Evolutionary conservation across 2,888 invertebrate genomes (phyloP), one percentile per base, ranked within the genome.

Genomic region (Drosophila nigricruria): DNA sequence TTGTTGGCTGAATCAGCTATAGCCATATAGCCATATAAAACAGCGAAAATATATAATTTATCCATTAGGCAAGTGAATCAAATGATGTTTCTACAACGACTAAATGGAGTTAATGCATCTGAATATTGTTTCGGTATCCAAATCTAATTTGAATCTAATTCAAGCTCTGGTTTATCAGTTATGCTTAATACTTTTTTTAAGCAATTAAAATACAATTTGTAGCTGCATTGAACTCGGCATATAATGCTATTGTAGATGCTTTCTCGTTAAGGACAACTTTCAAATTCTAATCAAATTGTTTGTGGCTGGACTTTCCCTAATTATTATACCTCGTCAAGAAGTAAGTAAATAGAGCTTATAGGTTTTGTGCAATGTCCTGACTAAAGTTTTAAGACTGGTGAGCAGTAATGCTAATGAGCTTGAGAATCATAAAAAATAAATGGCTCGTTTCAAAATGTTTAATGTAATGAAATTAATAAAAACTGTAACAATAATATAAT

Each of bases 21-120:
- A 30, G 27, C 12, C 30, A n/a, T 16, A 43, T 14, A 23, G 32
- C 16, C 30, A n/a, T 16, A 43, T 14, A 23, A 27, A 12, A 25
- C 1, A 9, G 12, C 10, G 3, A 25, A 59, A 38, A 59, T 18
- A 18, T n/a, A 27, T 4, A 54, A 3, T 20, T 30, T 38, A 25
- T 34, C 1, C 65, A 71, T 65, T 27, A 30, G 25, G 8, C 20
- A 5, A 23, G 10, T 40, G 43, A 23, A 14, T 56, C n/a, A 10
- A 3, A 10, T 68, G 43, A 1, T 10, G 1, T 2, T 38, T 20
- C 1, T 18, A 36, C 2, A 53, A 34, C 43, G 32, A 70, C 49
- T 60, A 52, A 67, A 49, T 36, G 30, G 5, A n/a, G 10, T 20
- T 50, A 20, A 32, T 32, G 18, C 6, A 6, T 10, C 9, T 27